These are phyloP conservation scores for Octodonta nipae DNA, from an alignment of 2,888 invertebrate species.

Conservation along the genomic window DNA sequence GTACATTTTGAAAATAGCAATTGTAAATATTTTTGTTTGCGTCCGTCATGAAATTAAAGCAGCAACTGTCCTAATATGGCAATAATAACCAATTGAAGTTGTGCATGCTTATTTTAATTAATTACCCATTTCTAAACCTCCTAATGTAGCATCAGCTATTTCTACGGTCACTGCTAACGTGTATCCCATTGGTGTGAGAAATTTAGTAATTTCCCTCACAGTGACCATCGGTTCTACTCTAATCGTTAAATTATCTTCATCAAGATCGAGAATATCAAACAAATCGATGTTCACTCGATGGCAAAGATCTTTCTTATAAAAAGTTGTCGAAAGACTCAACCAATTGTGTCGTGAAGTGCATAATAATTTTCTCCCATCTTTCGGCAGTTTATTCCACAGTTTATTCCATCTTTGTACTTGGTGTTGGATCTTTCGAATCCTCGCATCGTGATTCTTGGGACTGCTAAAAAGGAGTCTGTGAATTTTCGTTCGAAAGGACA, in stretches of 20 bases:
- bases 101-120: too few species aligned
- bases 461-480: slow-evolving; percentile 32
- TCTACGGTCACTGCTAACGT: slow-evolving; percentile 56
- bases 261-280: slow-evolving; percentile 46
- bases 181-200: slow-evolving; percentile 50
- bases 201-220: slow-evolving; percentile 51
- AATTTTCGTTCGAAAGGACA: slow-evolving; percentile 34
- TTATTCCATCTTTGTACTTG: slow-evolving; percentile 44
- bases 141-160: slow-evolving; percentile 54
- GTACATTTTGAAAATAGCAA: too few species aligned
- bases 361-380: slow-evolving; percentile 40
- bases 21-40: too few species aligned
- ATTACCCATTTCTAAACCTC: slow-evolving; percentile 52
- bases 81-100: too few species aligned
- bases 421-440: slow-evolving; percentile 38
- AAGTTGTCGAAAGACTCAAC: slow-evolving; percentile 53
- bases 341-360: slow-evolving; percentile 58
- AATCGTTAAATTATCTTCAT: slow-evolving; percentile 44
- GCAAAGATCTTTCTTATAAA: slow-evolving; percentile 50
- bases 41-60: too few species aligned
- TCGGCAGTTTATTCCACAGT: too few species aligned
- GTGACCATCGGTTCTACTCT: slow-evolving; percentile 55
- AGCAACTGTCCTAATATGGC: too few species aligned
- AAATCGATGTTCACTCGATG: slow-evolving; percentile 50
- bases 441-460: slow-evolving; percentile 35